Percentiles rank a stretch among this genome's conserved stretches.
These are phyloP conservation scores for Mesembrinibis cayennensis DNA, from an alignment of 2,113 vertebrate genomes.

Conservation along the genomic window DNA sequence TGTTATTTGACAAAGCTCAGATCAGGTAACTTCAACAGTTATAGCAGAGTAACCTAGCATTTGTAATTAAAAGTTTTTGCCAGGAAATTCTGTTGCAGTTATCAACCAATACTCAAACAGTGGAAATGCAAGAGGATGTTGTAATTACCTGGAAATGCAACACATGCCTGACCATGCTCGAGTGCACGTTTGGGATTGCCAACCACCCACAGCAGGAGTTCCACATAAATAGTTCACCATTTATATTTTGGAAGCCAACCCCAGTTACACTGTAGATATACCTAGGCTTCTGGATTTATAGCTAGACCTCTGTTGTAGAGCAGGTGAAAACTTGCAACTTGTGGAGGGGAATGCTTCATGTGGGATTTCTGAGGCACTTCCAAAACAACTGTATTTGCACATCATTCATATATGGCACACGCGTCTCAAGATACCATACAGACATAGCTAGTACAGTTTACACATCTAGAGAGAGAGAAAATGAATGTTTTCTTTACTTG, in stretches of 20 bases:
- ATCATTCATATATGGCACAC: not conserved
- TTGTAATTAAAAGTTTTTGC: not conserved
- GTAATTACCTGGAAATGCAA: not conserved
- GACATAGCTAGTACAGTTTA: not conserved
- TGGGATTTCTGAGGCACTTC: not conserved
- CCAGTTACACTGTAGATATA: not conserved
- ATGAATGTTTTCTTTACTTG: not conserved
- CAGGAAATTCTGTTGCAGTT: not conserved
- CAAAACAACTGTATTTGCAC: not conserved
- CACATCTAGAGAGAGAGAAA: not conserved
- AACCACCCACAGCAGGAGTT: not conserved
- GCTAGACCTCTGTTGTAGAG: not conserved
- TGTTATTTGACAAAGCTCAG: not conserved
- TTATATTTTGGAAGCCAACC: not conserved
- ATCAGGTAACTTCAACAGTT: not conserved
- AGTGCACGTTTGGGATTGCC: not conserved
- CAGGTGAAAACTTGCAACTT: not conserved
- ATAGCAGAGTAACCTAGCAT: not conserved
- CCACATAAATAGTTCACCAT: not conserved
- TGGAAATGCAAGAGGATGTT: not conserved
- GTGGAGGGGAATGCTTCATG: not conserved
- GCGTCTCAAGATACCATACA: accelerated
- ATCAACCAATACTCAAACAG: not conserved
- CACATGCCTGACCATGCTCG: not conserved
- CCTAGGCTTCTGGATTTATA: not conserved